Evolutionary conservation across 2,888 invertebrate genomes (phyloP).

Genomic region (Drosophila mimica): DNA sequence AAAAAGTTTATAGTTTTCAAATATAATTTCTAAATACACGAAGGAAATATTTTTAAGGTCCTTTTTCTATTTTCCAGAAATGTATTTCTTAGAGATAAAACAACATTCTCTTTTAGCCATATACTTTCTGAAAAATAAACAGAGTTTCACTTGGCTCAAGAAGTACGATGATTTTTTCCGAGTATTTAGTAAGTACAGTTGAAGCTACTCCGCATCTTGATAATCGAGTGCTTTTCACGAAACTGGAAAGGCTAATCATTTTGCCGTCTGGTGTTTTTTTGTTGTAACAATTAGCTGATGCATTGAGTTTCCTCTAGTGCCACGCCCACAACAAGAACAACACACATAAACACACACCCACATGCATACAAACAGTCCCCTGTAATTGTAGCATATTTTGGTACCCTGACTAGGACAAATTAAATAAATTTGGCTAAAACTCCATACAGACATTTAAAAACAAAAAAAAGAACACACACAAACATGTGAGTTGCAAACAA

Average conservation of each 20-base stretch:
- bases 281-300: constrained; percentile 47
- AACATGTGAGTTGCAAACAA: constrained; percentile 45
- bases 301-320: constrained; percentile 33
- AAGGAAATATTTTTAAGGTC: not conserved
- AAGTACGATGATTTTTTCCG: not conserved
- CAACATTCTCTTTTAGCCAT: not conserved
- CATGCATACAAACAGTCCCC: constrained; percentile 9
- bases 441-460: constrained; percentile 33
- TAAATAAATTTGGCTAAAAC: constrained; percentile 53
- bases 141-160: not conserved
- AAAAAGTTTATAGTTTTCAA: not conserved
- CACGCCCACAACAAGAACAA: constrained; percentile 21
- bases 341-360: constrained; percentile 7
- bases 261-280: not conserved
- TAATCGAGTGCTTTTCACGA: constrained; percentile 27
- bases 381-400: constrained; percentile 49
- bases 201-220: constrained; percentile 13
- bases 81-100: not conserved
- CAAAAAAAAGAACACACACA: constrained; percentile 21
- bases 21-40: not conserved
- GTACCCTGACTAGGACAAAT: constrained; percentile 47
- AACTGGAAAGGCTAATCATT: constrained; percentile 22
- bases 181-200: not conserved
- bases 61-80: not conserved
- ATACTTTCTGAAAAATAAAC: not conserved